phyloP scores from a whole-genome alignment of 2,113 vertebrate genomes.

The Hylia prasina region DNA sequence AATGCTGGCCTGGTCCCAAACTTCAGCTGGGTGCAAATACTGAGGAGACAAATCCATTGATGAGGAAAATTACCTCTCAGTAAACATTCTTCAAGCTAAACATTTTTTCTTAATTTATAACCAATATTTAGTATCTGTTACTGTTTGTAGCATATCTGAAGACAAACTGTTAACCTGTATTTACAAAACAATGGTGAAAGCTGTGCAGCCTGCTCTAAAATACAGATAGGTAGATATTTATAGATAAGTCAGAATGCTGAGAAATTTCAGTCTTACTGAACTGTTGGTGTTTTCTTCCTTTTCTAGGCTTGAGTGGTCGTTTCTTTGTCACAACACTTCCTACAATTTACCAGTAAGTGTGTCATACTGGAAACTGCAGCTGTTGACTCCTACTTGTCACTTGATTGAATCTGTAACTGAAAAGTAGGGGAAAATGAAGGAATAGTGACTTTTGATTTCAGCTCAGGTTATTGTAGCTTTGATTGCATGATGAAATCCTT shows the following conservation, averaged over 20 bases:
- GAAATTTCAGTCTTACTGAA: neutral
- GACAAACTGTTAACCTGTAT: neutral
- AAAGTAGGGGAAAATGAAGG: neutral
- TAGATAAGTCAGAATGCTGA: neutral
- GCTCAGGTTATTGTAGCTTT: neutral
- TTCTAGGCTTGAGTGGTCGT: constrained; percentile 83
- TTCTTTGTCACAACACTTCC: constrained; percentile 86
- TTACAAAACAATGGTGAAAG: neutral
- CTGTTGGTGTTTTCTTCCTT: neutral
- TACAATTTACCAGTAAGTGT: constrained; percentile 83
- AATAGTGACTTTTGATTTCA: neutral
- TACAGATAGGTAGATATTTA: neutral
- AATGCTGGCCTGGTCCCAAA: neutral
- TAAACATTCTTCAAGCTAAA: neutral
- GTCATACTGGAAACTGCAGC: neutral
- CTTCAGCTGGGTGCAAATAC: neutral
- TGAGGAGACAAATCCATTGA: neutral
- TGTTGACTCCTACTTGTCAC: neutral
- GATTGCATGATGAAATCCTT: neutral
- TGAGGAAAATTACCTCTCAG: neutral
- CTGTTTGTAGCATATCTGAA: neutral
- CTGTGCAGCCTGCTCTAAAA: neutral
- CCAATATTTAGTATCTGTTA: neutral
- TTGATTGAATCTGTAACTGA: neutral
- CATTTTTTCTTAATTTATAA: neutral